Evolutionary conservation across 1,140 invertebrate species (phyloP).

Genomic region (Bombus ignitus): DNA sequence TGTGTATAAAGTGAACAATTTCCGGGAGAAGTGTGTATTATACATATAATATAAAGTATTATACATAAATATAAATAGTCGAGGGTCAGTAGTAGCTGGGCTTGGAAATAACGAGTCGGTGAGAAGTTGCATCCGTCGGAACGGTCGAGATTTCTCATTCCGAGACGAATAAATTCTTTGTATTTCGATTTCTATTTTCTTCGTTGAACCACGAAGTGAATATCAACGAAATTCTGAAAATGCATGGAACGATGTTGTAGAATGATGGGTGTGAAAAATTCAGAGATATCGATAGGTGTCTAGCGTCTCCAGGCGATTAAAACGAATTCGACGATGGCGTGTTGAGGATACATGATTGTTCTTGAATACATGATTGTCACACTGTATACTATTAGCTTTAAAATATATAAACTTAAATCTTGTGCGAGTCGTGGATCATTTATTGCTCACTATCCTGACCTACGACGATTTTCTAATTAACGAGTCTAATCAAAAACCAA

Average conservation of each 20-base stretch:
- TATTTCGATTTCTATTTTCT: not conserved
- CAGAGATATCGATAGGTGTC: not conserved
- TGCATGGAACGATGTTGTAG: not conserved
- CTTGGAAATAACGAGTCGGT: conserved; percentile 5
- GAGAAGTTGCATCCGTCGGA: too few species aligned
- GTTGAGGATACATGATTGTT: conserved; percentile 15
- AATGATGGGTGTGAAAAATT: not conserved
- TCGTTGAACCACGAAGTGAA: too few species aligned
- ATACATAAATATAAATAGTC: conserved; percentile 61
- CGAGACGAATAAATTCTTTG: too few species aligned
- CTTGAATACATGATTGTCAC: conserved; percentile 34
- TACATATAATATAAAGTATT: conserved; percentile 48
- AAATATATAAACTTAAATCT: conserved; percentile 47
- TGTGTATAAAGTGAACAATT: conserved; percentile 56
- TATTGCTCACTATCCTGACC: not conserved
- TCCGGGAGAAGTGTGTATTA: conserved; percentile 50
- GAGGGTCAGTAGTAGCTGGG: conserved; percentile 17
- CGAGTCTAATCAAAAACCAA: too few species aligned
- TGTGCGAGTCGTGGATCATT: not conserved
- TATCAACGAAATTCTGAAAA: not conserved
- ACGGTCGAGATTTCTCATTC: not conserved
- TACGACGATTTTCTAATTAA: not conserved
- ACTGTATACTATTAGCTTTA: conserved; percentile 54
- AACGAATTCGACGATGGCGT: not conserved
- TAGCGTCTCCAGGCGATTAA: not conserved